phyloP scores from a whole-genome alignment of 2,113 vertebrate species.

The Mionectes macconnelli region DNA sequence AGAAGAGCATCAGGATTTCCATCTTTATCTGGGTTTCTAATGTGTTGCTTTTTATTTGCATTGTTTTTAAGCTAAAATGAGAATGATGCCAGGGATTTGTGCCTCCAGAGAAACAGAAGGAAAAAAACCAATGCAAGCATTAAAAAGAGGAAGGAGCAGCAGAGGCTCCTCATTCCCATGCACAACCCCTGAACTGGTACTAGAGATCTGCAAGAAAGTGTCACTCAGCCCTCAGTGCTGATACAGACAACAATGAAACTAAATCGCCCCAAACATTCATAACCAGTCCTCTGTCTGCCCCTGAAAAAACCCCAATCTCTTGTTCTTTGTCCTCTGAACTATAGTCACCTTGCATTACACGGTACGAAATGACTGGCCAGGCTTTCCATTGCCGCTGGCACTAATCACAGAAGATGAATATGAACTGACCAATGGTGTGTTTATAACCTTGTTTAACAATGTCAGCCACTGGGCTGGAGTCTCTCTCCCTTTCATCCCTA shows the following conservation, averaged over 20 bases:
- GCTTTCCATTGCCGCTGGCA: neutral
- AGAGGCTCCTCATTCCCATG: neutral
- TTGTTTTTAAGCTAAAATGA: neutral
- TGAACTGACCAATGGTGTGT: slow-evolving; percentile 7
- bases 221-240: neutral
- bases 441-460: slow-evolving; percentile 1
- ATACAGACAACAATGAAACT: neutral
- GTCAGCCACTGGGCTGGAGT: neutral
- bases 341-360: slow-evolving; percentile 55
- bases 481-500: neutral
- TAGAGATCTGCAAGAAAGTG: neutral
- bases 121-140: neutral
- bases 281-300: neutral
- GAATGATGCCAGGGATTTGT: neutral
- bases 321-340: slow-evolving; percentile 27
- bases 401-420: slow-evolving; percentile 16
- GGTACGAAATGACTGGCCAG: slow-evolving; percentile 19
- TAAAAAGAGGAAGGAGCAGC: neutral
- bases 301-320: neutral
- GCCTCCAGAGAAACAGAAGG: neutral
- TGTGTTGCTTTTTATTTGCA: neutral
- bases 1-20: neutral
- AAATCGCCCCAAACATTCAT: neutral
- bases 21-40: neutral
- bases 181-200: neutral